Evolutionary conservation across 2,888 invertebrate genomes (phyloP), one percentile per base, ranked within the genome.

Genomic region (Corythucha ciliata): DNA sequence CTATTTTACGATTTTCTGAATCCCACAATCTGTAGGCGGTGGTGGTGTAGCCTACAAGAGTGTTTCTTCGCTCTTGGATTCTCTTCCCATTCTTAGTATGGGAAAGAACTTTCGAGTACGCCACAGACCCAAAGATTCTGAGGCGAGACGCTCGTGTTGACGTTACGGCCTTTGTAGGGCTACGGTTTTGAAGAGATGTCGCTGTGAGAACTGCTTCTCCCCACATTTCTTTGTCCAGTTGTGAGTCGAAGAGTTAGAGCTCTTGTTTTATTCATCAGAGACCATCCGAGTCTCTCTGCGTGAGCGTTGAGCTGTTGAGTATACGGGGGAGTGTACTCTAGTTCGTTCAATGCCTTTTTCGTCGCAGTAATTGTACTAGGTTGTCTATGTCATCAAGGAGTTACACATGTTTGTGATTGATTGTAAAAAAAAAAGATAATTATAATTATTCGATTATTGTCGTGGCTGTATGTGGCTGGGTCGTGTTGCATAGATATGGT

Each of bases 21-120:
- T 48, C 48, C 5, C 25, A 48, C 33, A 52, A 40, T 29, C 39
- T 26, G 48, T 44, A 44, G 3, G 18, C 25, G 20, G 44, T 53
- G 20, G 29, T n/a, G 3, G 42, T 14, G 33, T 49, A 49, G 2
- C 48, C 53, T 14, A 53, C 37, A 21, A 49, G 42, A 2, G 42
- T 26, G 40, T 14, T 40, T 40, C 22, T 18, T 40, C 5, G 29
- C 33, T 32, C 49, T 6, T n/a, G 41, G 40, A 22, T 49, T 42
- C 7, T 42, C 24, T 42, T n/a, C n/a, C n/a, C n/a, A n/a, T 49
- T 49, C 20, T n/a, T 42, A 6, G 24, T 20, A 14, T 42, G 40
- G 18, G 20, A 16, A 1, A 32, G 41, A 16, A 40, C 29, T 29
- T 41, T 48, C 5, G 48, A 16, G 24, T 48, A 48, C 4, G 21